Conservation (phyloP, 2,113 vertebrate species). For the Antechinus stuartii region DNA sequence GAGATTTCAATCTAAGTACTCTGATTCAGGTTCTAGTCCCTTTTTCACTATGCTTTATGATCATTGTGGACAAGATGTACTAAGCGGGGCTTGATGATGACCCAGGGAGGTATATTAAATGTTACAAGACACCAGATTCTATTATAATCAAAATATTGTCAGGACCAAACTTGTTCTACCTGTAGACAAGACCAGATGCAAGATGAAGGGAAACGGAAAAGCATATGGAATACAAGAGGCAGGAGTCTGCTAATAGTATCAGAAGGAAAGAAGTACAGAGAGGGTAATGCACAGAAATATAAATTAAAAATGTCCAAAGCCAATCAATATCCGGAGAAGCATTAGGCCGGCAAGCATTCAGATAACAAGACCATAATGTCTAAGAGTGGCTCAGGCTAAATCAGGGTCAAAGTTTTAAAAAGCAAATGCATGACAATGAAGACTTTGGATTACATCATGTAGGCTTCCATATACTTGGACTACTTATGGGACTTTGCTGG, state of each 20-base stretch:
- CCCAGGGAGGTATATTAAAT: background rate
- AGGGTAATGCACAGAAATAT: background rate
- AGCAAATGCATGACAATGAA: background rate
- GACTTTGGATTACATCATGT: background rate
- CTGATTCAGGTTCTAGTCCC: background rate
- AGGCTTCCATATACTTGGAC: background rate
- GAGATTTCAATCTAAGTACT: background rate
- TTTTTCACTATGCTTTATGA: background rate
- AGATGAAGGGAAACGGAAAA: background rate
- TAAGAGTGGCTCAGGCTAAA: background rate
- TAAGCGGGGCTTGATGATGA: background rate
- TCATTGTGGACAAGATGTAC: background rate
- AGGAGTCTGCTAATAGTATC: background rate
- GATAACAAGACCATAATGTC: background rate
- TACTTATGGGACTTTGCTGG: background rate
- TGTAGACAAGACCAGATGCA: background rate
- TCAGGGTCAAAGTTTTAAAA: background rate
- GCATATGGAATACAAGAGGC: background rate
- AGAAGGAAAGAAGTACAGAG: background rate
- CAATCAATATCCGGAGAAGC: background rate
- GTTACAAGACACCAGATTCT: background rate
- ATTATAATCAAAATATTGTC: background rate
- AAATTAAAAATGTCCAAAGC: background rate
- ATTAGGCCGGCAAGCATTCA: background rate
- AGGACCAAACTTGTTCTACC: background rate